Base-by-base conservation (phyloP, 2,113 vertebrate genomes). In the Bubo scandiacus region DNA sequence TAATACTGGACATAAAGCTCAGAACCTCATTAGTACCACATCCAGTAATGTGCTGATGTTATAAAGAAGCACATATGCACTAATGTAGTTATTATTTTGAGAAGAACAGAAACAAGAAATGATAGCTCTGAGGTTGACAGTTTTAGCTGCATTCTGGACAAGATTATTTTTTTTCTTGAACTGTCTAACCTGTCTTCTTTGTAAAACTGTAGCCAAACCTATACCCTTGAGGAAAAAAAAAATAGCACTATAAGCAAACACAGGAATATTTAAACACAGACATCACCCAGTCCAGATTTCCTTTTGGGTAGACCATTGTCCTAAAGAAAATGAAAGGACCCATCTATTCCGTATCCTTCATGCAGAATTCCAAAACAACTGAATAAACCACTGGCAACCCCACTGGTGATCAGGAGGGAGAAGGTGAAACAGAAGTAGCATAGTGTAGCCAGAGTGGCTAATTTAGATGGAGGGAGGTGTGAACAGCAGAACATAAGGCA, bases 401-500 rank as follows among this genome's bases (percentile, higher is more conserved):
- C 55, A 66, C 4, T 54, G 81, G 73, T 23, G 70, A 89, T 38
- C 30, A 79, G 65, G 57, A 75, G 43, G 49, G 65, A 95, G 52
- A 81, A 91, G 47, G 87, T 74, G 93, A 71, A 85, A 87, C 36
- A 91, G 52, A 83, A 96, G 74, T 9, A 62, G 70, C 70, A 88
- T 0, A 58, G 78, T 54, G 40, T n/a, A 95, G 78, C 62, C 61
- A 77, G 78, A 36, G 85, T 49, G 62, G 81, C 90, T 94, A 81
- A 87, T 86, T 79, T 49, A 82, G 57, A 79, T 42, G 91, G 81
- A 90, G 27, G 40, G 78, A 96, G 67, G 70, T 73, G 92, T 42
- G 70, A 97, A 95, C 36, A 85, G 89, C 52, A 90, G 73, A 95
- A 92, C 78, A 94, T 80, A 94, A 96, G 93, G 93, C 93, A 90